Conservation (phyloP, 2,888 invertebrate genomes). For the Phaedon cochleariae region DNA sequence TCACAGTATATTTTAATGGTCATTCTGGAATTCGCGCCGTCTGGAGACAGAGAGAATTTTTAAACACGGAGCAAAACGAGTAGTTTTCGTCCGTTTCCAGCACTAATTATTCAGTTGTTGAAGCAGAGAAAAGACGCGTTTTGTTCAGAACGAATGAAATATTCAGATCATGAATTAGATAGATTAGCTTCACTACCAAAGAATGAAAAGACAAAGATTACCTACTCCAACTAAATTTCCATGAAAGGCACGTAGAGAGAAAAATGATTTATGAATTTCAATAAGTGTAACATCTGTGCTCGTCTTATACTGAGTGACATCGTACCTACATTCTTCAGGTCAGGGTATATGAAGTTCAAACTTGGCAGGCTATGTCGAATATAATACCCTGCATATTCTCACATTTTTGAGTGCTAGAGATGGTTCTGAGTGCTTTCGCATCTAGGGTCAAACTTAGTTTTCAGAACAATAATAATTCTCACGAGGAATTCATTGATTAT, state of each 20-base stretch:
- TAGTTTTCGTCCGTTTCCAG: neutral
- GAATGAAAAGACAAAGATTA: neutral
- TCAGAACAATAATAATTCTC: too few species aligned
- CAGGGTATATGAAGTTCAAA: too few species aligned
- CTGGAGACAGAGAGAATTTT: conserved; percentile 16
- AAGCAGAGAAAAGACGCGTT: neutral
- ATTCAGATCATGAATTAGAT: neutral
- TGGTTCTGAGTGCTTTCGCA: too few species aligned
- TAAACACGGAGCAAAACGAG: conserved; percentile 6
- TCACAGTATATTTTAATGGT: conserved; percentile 19
- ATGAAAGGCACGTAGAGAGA: neutral
- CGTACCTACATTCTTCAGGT: too few species aligned
- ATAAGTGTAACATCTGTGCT: too few species aligned
- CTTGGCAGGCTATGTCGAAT: too few species aligned
- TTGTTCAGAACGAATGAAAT: neutral
- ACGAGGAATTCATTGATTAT: too few species aligned
- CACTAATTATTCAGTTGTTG: neutral
- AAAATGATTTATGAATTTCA: too few species aligned
- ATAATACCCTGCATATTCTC: too few species aligned
- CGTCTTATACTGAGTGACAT: too few species aligned
- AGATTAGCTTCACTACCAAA: neutral
- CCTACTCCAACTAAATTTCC: neutral
- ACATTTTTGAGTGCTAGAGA: too few species aligned
- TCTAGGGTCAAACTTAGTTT: too few species aligned
- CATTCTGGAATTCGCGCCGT: conserved; percentile 24